phyloP scores from a whole-genome alignment of 2,797 vertebrate genomes.

The Tauraco hartlaubi region DNA sequence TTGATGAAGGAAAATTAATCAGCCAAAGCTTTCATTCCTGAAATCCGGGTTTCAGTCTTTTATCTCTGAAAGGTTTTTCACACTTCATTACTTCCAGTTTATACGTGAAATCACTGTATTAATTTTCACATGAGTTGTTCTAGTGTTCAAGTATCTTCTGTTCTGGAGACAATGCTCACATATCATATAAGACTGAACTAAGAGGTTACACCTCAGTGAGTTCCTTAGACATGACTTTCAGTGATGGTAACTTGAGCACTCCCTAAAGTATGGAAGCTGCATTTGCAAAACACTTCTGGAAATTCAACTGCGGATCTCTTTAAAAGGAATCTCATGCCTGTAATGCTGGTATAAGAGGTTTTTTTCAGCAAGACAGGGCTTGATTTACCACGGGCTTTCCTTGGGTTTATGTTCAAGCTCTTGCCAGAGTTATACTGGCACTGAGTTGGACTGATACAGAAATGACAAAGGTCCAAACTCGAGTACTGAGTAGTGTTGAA shows the following conservation, averaged over 20 bases:
- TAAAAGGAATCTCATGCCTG: background rate
- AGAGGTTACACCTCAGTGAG: background rate
- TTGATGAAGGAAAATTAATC: slow-evolving; percentile 32
- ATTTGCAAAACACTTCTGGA: background rate
- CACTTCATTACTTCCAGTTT: background rate
- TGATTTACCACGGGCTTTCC: background rate
- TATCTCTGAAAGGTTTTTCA: background rate
- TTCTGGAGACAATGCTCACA: background rate
- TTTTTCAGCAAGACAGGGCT: background rate
- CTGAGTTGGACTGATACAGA: background rate
- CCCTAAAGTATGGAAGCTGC: background rate
- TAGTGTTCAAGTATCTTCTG: background rate
- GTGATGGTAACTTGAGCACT: background rate
- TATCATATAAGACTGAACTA: background rate
- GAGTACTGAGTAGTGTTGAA: background rate
- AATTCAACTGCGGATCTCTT: background rate
- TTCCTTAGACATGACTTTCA: background rate
- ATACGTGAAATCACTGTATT: background rate
- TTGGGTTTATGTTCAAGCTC: background rate
- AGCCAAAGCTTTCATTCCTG: background rate
- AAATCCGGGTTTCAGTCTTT: background rate
- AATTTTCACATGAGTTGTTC: background rate
- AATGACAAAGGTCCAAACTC: background rate
- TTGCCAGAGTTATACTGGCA: background rate
- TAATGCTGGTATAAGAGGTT: background rate